Evolutionary conservation across 2,797 vertebrate genomes (phyloP).

Genomic region (Neosilurus hyrtlii): DNA sequence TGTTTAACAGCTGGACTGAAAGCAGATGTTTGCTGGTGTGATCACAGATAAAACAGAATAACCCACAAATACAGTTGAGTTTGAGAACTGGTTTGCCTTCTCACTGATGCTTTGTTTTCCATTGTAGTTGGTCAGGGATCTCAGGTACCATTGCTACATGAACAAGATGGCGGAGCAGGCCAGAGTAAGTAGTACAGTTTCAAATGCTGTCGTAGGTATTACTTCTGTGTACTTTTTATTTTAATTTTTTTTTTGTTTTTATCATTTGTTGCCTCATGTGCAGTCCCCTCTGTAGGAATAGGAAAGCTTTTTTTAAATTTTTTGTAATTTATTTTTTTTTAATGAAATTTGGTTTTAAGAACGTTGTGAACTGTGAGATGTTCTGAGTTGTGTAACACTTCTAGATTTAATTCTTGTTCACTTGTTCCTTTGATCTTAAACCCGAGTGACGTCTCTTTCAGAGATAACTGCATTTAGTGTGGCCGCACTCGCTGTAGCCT

Average conservation of each 20-base stretch:
- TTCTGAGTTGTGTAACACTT: not conserved
- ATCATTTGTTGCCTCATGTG: not conserved
- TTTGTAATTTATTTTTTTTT: not conserved
- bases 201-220: not conserved
- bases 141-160: conserved; percentile 82
- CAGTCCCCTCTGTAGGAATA: not conserved
- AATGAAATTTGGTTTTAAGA: not conserved
- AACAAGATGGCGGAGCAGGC: conserved; percentile 67
- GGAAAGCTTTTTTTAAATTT: not conserved
- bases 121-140: conserved; percentile 82
- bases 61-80: not conserved
- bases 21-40: not conserved
- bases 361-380: not conserved
- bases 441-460: not conserved
- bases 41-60: not conserved
- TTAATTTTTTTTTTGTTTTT: not conserved
- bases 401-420: not conserved
- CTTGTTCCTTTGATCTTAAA: not conserved
- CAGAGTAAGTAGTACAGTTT: conserved; percentile 71
- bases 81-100: not conserved
- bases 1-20: not conserved
- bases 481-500: not conserved
- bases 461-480: too few species aligned
- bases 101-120: conserved; percentile 15
- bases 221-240: not conserved